These are phyloP conservation scores for Callitettix versicolor DNA, from an alignment of 1,140 invertebrate genomes.

Conservation along the genomic window DNA sequence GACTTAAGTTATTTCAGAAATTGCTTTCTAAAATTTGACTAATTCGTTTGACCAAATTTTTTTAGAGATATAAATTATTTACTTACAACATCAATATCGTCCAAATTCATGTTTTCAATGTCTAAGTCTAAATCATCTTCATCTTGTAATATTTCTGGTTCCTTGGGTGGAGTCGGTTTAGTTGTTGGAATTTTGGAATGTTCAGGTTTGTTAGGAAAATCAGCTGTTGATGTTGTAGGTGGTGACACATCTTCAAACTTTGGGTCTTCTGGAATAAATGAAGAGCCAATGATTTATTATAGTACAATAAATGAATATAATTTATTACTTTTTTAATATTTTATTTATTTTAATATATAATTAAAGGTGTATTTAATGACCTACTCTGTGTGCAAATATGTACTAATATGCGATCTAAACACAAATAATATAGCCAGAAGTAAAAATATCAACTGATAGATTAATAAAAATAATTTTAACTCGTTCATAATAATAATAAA, in stretches of 20 bases:
- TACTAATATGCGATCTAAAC: background rate
- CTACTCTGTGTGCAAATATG: no score
- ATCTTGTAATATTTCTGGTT: slow-evolving; percentile 15
- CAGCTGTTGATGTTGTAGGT: background rate
- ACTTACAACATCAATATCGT: slow-evolving; percentile 28
- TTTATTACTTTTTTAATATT: background rate
- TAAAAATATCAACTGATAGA: slow-evolving; percentile 17
- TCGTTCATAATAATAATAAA: slow-evolving; percentile 23
- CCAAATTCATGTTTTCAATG: slow-evolving; percentile 33
- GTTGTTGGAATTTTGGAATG: background rate
- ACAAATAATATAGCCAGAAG: background rate
- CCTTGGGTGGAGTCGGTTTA: background rate
- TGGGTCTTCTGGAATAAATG: background rate
- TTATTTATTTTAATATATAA: no score
- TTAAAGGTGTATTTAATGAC: no score
- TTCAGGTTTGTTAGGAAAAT: background rate
- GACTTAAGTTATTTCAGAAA: no score
- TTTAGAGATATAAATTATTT: no score
- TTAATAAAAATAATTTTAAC: slow-evolving; percentile 23
- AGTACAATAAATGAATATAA: background rate
- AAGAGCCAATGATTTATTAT: background rate
- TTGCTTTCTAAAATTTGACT: no score
- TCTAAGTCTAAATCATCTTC: slow-evolving; percentile 40
- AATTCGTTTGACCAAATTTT: no score
- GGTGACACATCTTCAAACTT: background rate